phyloP scores from a whole-genome alignment of 2,797 vertebrate species.

The Hephaestus fuliginosus region DNA sequence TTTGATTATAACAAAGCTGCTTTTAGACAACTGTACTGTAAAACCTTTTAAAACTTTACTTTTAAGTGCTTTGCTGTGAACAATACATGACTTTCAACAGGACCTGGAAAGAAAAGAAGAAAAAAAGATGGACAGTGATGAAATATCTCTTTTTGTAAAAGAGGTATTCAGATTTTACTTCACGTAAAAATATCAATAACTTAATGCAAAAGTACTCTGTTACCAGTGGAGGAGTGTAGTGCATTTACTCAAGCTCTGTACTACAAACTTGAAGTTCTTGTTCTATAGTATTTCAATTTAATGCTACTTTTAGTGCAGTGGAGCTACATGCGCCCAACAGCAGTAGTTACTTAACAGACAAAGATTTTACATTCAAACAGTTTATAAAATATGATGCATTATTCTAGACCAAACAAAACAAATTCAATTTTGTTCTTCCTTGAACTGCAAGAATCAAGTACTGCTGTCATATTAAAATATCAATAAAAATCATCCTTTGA shows the following conservation, averaged over 20 bases:
- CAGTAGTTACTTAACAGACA: not conserved
- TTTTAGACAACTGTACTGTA: not conserved
- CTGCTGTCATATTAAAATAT: not conserved
- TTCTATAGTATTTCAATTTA: not conserved
- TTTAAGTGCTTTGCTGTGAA: not conserved
- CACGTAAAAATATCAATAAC: not conserved
- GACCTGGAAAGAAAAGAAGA: not conserved
- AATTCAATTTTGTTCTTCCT: not conserved
- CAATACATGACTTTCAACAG: not conserved
- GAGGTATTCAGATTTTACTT: not conserved
- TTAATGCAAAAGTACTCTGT: not conserved
- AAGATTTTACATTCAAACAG: not conserved
- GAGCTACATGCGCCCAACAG: not conserved
- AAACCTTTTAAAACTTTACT: not conserved
- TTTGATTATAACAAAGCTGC: not conserved
- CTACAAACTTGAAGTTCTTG: not conserved
- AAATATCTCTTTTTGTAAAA: not conserved
- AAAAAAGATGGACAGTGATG: conserved; percentile 4
- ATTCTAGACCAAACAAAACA: not conserved
- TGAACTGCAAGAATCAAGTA: not conserved
- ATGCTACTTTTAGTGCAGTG: not conserved
- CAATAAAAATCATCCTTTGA: not conserved
- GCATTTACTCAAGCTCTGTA: not conserved
- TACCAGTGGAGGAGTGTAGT: not conserved
- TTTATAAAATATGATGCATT: not conserved